Evolutionary conservation across 2,113 vertebrate genomes (phyloP), one percentile per base, ranked within the genome.

Genomic region (Globicephala melas): DNA sequence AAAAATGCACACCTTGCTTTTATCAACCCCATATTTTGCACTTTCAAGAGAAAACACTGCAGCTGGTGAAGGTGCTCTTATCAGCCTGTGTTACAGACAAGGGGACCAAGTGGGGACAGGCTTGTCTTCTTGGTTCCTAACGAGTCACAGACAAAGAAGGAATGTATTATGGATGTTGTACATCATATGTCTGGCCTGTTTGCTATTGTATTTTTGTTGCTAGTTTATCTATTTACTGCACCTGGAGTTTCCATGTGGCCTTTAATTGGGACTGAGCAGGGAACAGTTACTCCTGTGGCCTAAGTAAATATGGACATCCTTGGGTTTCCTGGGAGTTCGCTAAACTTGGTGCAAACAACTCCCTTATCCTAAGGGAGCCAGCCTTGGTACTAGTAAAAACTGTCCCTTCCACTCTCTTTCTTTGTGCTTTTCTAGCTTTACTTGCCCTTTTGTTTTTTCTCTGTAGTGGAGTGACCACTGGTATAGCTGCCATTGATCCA

Each of bases 21-120:
- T 79, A 95, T 97, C 76, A 25, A 94, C 23, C 41, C 62, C 71
- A 1, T 8, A 21, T 91, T 97, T 94, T 97, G 94, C 71, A 92
- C 96, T 97, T 97, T 87, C 73, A 88, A 83, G 92, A 96, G 92
- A 97, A 96, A 97, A 88, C 90, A 95, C 58, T 92, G 63, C 38
- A 83, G 65, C 33, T 55, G 62, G 80, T 80, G 77, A 18, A 92
- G 63, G n/a, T 89, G 89, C 38, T 84, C 83, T 97, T 95, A 98
- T 94, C 58, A 89, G 74, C 17, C 82, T 7, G 3, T 91, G 90
- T 97, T 97, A 92, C 68, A 95, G 80, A 92, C 71, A 80, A 95
- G 94, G 96, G 92, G 41, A 82, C 83, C 74, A 94, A 92, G 41
- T 21, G 71, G 4, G 31, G 41, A 95, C 84, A 92, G 71, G 53